phyloP scores from a whole-genome alignment of 2,888 invertebrate species.

The Drosophila neotestacea region DNA sequence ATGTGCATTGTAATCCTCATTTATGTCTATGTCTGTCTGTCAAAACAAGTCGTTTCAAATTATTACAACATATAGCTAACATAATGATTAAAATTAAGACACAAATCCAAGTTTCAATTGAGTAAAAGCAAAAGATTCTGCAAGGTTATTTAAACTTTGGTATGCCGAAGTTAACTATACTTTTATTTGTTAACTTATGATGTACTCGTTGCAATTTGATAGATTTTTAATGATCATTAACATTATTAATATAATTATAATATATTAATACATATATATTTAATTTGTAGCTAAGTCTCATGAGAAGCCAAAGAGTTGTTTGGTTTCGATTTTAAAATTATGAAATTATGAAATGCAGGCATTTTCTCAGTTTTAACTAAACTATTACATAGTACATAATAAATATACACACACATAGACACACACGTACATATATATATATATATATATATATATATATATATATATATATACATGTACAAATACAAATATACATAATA shows the following conservation, averaged over 20 bases:
- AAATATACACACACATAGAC: conserved; percentile 6
- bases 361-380: conserved; percentile 46
- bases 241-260: conserved; percentile 8
- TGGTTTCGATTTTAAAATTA: conserved; percentile 21
- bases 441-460: conserved; percentile 22
- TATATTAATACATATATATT: conserved; percentile 4
- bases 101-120: background rate
- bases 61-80: background rate
- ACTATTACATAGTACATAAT: conserved; percentile 29
- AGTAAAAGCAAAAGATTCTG: background rate
- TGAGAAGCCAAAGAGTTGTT: conserved; percentile 33
- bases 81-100: background rate
- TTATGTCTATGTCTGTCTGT: background rate
- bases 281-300: conserved; percentile 36
- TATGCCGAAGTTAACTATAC: background rate
- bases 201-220: conserved; percentile 16
- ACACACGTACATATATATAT: conserved; percentile 25
- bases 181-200: conserved; percentile 7
- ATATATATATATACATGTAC: conserved; percentile 21
- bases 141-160: background rate
- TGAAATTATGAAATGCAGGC: conserved; percentile 38
- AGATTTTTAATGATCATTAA: background rate
- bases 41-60: background rate
- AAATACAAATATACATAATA: conserved; percentile 11
- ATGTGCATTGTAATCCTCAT: background rate